Evolutionary conservation across 2,797 vertebrate genomes (phyloP).

Genomic region (Typhlichthys eigenmanni): DNA sequence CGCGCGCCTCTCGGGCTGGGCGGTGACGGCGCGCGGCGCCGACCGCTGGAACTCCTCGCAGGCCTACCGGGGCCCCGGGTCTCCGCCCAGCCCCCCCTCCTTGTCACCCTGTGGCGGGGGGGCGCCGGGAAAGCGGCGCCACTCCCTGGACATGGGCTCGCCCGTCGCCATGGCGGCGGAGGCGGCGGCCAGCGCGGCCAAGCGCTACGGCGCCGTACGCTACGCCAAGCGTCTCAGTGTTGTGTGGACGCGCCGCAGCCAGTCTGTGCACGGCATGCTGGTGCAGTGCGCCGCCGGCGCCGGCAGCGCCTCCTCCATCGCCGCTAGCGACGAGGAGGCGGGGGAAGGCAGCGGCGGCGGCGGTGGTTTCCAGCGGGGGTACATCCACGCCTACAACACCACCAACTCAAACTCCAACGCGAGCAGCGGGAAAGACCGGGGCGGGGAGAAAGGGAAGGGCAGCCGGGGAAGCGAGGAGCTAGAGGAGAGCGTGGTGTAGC

Average conservation of each 20-base stretch:
- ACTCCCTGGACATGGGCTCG: constrained; percentile 74
- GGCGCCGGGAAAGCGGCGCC: constrained; percentile 63
- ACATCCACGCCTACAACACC: constrained; percentile 76
- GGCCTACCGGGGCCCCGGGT: constrained; percentile 70
- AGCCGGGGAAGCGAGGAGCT: constrained; percentile 42
- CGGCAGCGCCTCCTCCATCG: constrained; percentile 60
- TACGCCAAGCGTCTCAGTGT: constrained; percentile 88
- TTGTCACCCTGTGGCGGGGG: constrained; percentile 10
- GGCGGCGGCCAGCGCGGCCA: constrained; percentile 69
- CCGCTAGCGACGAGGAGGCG: constrained; percentile 55
- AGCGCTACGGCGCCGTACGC: constrained; percentile 78
- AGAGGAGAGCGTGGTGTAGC: constrained; percentile 71
- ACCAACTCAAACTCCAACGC: constrained; percentile 80
- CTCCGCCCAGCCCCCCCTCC: constrained; percentile 52
- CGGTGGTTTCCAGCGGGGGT: constrained; percentile 59
- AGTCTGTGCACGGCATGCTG: constrained; percentile 90
- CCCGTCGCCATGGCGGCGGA: constrained; percentile 72
- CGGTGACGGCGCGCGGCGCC: constrained; percentile 51
- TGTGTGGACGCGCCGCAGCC: constrained; percentile 89
- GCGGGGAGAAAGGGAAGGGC: constrained; percentile 50
- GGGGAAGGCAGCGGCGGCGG: background rate
- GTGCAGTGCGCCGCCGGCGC: constrained; percentile 78
- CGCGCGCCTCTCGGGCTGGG: constrained; percentile 65
- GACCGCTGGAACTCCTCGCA: constrained; percentile 76
- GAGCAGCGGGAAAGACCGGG: constrained; percentile 72